Evolutionary conservation across 2,113 vertebrate genomes (phyloP).

Genomic region (Antechinus stuartii): DNA sequence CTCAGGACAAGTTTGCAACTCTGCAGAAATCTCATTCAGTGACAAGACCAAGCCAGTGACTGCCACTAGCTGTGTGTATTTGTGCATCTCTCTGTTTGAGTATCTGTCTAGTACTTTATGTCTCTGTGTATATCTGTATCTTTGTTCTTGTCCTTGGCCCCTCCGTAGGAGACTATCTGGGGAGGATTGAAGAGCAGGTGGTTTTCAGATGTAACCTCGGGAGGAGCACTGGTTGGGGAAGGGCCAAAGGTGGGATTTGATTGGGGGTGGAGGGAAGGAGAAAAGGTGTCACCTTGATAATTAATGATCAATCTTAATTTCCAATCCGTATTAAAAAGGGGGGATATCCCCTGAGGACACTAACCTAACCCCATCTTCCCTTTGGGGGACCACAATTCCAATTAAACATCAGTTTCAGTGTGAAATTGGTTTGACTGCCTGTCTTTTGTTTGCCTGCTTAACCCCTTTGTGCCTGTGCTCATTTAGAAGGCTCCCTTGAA

Average conservation of each 20-base stretch:
- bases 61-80: constrained; percentile 58
- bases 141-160: constrained; percentile 75
- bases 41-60: constrained; percentile 50
- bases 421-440: constrained; percentile 78
- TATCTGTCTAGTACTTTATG: constrained; percentile 16
- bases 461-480: constrained; percentile 47
- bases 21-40: constrained; percentile 61
- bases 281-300: constrained; percentile 54
- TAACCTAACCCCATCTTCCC: constrained; percentile 72
- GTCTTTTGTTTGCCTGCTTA: constrained; percentile 69
- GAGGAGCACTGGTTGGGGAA: not conserved
- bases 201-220: constrained; percentile 38
- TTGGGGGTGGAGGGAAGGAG: not conserved
- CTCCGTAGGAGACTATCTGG: constrained; percentile 69
- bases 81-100: constrained; percentile 65
- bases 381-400: constrained; percentile 76
- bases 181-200: constrained; percentile 12
- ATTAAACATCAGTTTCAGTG: constrained; percentile 78
- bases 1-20: constrained; percentile 75
- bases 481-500: not conserved
- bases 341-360: constrained; percentile 66
- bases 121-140: constrained; percentile 70
- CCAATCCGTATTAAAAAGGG: constrained; percentile 68
- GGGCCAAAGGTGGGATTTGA: constrained; percentile 46
- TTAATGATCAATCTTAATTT: constrained; percentile 77